Base-by-base conservation (phyloP, 2,888 invertebrate genomes). In the Phytoseiulus persimilis region DNA sequence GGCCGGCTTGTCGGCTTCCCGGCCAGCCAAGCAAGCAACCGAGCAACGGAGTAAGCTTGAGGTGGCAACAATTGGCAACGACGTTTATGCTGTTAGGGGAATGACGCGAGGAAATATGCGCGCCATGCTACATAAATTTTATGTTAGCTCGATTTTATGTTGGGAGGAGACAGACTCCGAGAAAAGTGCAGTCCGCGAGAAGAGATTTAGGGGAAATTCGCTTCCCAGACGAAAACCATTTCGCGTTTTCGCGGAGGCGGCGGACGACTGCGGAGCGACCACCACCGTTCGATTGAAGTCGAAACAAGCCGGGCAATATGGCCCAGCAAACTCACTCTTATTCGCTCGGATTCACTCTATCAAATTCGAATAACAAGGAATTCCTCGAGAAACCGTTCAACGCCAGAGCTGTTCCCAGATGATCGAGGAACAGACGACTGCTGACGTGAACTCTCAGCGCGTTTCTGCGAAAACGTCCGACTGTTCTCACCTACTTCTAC, bases 111-210 rank as follows among this genome's bases (percentile, higher is more conserved):
- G 18, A 28, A 65, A 65, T 1, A 65, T 65, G 65, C 65, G 65
- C 65, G 65, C 65, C 65, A 65, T 65, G 65, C 65, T 65, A 65
- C 65, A 65, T 65, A 65, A 65, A 65, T 65, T 65, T 65, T 65
- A 65, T 65, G 65, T 65, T 28, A 65, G 65, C 65, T 65, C 65
- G 65, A 65, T 65, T 65, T 65, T 65, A 65, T 65, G 65, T 65
- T 65, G 65, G 65, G 65, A 14, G 65, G 65, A 65, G 65, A 65
- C 65, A 28, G 65, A 65, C 65, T 3, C 65, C 28, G 65, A 65
- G 65, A 28, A 28, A 18, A 46, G 46, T 46, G 46, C 46, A 46
- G 46, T 11, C 46, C 14, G 14, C 14, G 46, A 46, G 46, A 46
- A 46, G 46, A 46, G 46, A 46, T 6, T 11, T 46, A 11, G 46